Evolutionary conservation across 2,113 vertebrate species (phyloP).

Genomic region (Pelecanus crispus): DNA sequence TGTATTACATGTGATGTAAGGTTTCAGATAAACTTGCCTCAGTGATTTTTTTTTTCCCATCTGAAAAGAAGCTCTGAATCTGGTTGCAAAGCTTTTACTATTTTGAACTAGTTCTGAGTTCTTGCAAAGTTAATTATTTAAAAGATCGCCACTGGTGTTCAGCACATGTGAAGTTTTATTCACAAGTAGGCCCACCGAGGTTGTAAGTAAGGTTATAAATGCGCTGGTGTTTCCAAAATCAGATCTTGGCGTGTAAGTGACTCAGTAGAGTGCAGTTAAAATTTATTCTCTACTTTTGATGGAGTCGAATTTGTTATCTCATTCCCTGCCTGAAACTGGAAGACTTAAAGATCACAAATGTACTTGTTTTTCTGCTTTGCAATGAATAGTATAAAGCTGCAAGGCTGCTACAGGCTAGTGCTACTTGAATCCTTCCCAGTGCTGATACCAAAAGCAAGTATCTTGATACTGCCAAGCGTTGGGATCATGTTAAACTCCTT

Average conservation of each 20-base stretch:
- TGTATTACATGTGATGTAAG: neutral
- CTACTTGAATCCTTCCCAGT: neutral
- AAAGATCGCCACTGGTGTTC: neutral
- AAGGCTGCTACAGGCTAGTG: neutral
- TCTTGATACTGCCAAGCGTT: neutral
- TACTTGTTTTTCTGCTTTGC: neutral
- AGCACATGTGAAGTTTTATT: neutral
- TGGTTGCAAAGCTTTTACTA: neutral
- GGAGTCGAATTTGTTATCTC: constrained; percentile 1
- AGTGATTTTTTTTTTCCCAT: neutral
- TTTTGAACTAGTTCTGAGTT: neutral
- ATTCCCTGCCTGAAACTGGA: neutral
- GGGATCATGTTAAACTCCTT: neutral
- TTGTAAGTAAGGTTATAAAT: constrained; percentile 14
- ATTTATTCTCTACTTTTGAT: constrained; percentile 10
- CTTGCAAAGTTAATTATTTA: constrained; percentile 6
- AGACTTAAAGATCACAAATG: constrained; percentile 7
- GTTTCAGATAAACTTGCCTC: neutral
- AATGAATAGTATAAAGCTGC: neutral
- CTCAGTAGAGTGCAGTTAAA: constrained; percentile 26
- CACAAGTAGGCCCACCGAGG: neutral
- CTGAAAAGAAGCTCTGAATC: neutral
- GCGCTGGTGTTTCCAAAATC: neutral
- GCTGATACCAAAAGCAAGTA: neutral
- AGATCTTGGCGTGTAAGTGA: neutral